phyloP scores from a whole-genome alignment of 2,797 vertebrate genomes.

The Sardinella longiceps region DNA sequence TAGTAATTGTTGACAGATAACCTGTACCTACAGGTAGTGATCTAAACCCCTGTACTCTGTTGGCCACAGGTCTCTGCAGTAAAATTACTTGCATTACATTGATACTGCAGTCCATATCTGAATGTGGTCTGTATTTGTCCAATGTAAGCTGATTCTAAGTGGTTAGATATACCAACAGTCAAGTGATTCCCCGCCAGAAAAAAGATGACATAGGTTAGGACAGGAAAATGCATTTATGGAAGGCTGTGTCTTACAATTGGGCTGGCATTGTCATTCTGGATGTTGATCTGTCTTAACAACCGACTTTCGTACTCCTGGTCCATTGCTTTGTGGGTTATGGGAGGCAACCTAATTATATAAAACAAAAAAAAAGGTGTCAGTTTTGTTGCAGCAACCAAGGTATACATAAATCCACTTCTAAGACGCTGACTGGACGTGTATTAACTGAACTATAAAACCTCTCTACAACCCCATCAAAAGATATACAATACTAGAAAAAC shows the following conservation, averaged over 20 bases:
- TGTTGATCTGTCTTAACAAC: conserved; percentile 91
- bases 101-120: not conserved
- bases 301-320: conserved; percentile 96
- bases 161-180: not conserved
- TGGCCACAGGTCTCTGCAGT: no score
- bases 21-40: no score
- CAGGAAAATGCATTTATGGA: not conserved
- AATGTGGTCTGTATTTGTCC: not conserved
- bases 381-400: not conserved
- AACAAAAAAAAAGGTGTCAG: not conserved
- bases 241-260: conserved; percentile 81
- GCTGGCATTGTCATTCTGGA: conserved; percentile 93
- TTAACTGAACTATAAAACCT: not conserved
- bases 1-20: no score
- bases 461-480: not conserved
- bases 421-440: not conserved
- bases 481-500: not conserved
- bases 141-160: not conserved
- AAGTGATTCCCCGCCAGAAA: not conserved
- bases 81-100: not conserved
- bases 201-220: not conserved
- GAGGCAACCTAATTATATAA: not conserved
- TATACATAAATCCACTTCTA: not conserved
- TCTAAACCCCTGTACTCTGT: no score
- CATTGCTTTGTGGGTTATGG: conserved; percentile 69